Evolutionary conservation across 2,113 vertebrate species (phyloP).

Genomic region (Morone chrysops): DNA sequence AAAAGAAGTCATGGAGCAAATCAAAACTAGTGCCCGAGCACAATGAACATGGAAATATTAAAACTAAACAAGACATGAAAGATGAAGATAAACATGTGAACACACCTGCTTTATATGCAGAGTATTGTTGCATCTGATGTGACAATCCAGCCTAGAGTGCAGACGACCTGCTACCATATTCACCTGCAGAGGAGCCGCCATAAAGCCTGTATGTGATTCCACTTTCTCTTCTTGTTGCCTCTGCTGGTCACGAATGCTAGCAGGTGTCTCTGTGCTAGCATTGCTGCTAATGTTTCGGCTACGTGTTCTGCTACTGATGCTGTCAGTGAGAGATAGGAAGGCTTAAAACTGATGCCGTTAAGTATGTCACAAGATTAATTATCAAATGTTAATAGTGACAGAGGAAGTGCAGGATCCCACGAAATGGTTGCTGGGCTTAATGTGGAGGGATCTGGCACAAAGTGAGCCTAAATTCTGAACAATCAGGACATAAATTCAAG

Average conservation of each 20-base stretch:
- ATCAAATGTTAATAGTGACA: not conserved
- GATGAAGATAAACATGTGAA: not conserved
- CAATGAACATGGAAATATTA: not conserved
- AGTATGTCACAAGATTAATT: not conserved
- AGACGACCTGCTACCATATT: not conserved
- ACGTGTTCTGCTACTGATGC: too few relatives aligned
- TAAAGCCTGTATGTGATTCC: not conserved
- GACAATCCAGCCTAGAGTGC: not conserved
- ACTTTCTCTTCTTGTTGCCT: too few relatives aligned
- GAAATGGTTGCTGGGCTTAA: not conserved
- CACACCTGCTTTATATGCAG: not conserved
- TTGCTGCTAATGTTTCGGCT: not conserved
- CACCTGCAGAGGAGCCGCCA: not conserved
- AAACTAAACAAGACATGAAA: not conserved
- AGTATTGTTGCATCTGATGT: not conserved
- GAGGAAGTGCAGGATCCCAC: not conserved
- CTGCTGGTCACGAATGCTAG: not conserved
- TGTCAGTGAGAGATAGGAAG: not conserved
- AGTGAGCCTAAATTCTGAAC: conserved; percentile 20
- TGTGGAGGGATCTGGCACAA: not conserved
- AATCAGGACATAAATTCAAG: conserved; percentile 28
- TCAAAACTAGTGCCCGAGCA: not conserved
- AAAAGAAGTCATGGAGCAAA: not conserved
- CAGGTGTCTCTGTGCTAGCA: not conserved
- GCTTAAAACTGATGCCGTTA: not conserved